Evolutionary conservation across 2,888 invertebrate species (phyloP).

Genomic region (Cosmia trapezina): DNA sequence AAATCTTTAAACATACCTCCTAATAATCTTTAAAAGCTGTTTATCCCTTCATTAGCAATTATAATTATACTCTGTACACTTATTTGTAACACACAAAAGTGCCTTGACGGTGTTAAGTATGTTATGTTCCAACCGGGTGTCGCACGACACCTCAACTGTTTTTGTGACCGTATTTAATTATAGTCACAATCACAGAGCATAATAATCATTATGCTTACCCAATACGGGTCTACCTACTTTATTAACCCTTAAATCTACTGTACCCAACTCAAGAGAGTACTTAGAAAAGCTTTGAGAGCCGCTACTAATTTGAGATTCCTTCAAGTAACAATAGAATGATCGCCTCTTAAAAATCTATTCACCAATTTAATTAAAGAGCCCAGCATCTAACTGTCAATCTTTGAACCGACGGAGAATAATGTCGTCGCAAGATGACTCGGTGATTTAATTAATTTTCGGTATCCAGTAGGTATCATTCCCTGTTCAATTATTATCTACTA

Average conservation of each 20-base stretch:
- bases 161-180: background rate
- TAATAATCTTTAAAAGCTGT: no score
- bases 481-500: conserved; percentile 66
- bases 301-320: conserved; percentile 24
- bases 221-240: background rate
- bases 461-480: conserved; percentile 64
- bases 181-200: background rate
- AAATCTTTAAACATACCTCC: no score
- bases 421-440: conserved; percentile 77
- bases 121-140: background rate
- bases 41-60: no score
- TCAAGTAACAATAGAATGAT: conserved; percentile 34
- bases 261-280: background rate
- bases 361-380: conserved; percentile 77
- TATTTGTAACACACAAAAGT: no score
- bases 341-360: conserved; percentile 55
- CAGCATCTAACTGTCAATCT: conserved; percentile 75
- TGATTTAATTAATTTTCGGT: conserved; percentile 81
- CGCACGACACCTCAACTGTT: no score
- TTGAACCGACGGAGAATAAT: conserved; percentile 72
- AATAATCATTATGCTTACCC: background rate
- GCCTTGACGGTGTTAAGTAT: no score
- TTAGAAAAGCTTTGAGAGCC: background rate
- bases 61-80: no score
- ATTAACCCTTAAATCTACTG: background rate